Base-by-base conservation (phyloP, 2,888 invertebrate species). In the Agriotes lineatus region DNA sequence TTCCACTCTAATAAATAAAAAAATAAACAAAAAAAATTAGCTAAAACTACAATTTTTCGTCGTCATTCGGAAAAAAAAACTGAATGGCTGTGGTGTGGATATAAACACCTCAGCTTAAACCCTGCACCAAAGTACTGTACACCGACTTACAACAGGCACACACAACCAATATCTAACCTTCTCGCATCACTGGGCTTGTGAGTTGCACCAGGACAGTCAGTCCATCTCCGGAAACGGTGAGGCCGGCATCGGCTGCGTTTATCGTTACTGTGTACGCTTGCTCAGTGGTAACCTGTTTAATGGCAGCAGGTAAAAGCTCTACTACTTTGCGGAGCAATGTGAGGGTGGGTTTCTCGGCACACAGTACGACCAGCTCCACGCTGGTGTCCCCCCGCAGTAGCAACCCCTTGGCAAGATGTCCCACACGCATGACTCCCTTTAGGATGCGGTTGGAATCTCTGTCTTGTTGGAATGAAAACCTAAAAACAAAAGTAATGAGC, bases 351-450 rank as follows among this genome's bases (percentile, higher is more conserved):
- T 96, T 96, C 84, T 96, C 96, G 66, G 96, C 93, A 84, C 97
- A 98, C 64, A 99, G 87, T 61, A 99, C 96, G 35, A 99, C 98
- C 71, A 99, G 88, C 76, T 96, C 93, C 64, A 99, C 96, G 80
- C 90, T 90, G 72, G 91, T 90, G 85, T 99, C 98, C 4, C 96
- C 96, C 73, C 93, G 91, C 19, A 99, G 88, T 79, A 99, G 87
- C 70, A 99, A 89, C 39, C 96, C 95, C 82, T 96, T 96, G 54
- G 95, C 94, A 60, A 96, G 85, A 81, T 94, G 92, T 60, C 97
- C 97, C 48, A 98, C 97, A 72, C 98, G 91, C 96, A 98, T 97
- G 22, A 98, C 97, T 68, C 98, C 98, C 84, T 97, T 96, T 48
- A 99, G 87, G 75, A 95, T 91, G 70, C 97, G 90, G 75, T 88